Percentiles rank a stretch among this genome's conserved stretches.
phyloP scores from a whole-genome alignment of 2,888 invertebrate species.

The Ophion costatus region DNA sequence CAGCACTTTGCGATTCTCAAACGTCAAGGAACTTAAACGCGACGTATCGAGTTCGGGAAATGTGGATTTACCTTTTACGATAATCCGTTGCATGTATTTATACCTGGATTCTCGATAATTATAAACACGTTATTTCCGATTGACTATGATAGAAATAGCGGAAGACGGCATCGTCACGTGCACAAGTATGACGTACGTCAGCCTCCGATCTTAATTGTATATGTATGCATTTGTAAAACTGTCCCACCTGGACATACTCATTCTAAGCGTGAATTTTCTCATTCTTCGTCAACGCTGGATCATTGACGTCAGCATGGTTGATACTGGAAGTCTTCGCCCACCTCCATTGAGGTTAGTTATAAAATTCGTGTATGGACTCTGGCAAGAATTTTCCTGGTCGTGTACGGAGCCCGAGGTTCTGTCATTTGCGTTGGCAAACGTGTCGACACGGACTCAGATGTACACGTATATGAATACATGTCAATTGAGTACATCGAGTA shows the following conservation, averaged over 20 bases:
- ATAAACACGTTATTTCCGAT: not conserved
- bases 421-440: not conserved
- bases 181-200: slow-evolving; percentile 9
- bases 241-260: not conserved
- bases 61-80: not conserved
- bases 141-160: not conserved
- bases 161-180: slow-evolving; percentile 20
- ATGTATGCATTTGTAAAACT: not conserved
- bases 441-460: not conserved
- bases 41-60: not conserved
- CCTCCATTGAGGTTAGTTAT: slow-evolving; percentile 13
- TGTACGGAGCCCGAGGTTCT: not conserved
- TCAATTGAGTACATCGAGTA: slow-evolving; percentile 17
- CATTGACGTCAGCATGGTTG: slow-evolving; percentile 44
- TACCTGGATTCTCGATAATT: not conserved
- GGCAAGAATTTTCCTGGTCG: not conserved
- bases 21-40: not conserved
- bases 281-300: slow-evolving; percentile 18
- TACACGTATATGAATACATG: slow-evolving; percentile 5
- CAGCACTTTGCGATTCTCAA: not conserved
- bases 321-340: not conserved
- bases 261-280: not conserved
- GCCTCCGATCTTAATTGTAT: slow-evolving; percentile 8
- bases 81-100: not conserved
- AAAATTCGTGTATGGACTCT: slow-evolving; percentile 2